Conservation (phyloP, 2,797 vertebrate genomes). For the Acomys russatus region DNA sequence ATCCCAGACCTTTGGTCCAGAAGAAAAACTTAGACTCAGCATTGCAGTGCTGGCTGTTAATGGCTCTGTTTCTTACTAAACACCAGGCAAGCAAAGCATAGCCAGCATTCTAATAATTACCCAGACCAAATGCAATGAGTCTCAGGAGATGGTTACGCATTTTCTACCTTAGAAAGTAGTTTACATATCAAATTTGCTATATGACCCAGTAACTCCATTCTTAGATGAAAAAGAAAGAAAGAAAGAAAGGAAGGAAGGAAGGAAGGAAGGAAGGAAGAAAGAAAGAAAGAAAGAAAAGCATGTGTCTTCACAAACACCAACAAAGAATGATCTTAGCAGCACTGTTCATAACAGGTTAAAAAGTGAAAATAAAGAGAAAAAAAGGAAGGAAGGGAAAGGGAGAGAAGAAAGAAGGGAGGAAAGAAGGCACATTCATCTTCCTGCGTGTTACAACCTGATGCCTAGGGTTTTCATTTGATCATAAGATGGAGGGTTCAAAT, state of each 20-base stretch:
- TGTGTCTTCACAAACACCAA: neutral
- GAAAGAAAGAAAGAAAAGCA: neutral
- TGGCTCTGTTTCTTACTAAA: conserved; percentile 9
- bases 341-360: neutral
- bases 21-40: neutral
- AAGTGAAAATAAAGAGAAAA: neutral
- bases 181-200: neutral
- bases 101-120: neutral
- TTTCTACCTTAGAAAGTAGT: neutral
- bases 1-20: neutral
- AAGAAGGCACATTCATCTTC: too few species aligned
- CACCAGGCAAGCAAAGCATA: neutral
- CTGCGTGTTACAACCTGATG: neutral
- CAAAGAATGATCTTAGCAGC: neutral
- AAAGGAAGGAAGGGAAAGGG: neutral
- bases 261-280: too few species aligned
- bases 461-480: neutral
- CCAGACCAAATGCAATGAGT: conserved; percentile 17
- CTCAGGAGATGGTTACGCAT: neutral
- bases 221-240: neutral
- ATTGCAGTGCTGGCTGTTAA: neutral
- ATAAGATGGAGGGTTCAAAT: neutral
- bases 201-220: neutral
- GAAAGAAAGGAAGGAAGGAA: too few species aligned
- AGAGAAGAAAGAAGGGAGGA: neutral